These are phyloP conservation scores for Nesidiocoris tenuis DNA, from an alignment of 2,888 invertebrate species.

Conservation along the genomic window DNA sequence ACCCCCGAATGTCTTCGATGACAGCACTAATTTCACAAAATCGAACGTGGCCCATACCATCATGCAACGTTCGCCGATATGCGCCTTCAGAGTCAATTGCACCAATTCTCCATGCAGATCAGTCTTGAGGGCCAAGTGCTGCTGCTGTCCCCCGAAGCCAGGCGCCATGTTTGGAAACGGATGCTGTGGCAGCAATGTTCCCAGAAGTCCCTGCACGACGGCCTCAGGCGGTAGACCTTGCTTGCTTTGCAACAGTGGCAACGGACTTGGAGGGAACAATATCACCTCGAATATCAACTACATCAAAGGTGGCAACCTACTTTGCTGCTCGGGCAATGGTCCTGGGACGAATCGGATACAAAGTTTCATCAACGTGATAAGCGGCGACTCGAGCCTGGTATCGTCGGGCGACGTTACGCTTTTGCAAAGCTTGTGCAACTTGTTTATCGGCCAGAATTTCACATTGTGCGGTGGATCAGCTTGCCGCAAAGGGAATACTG, in stretches of 20 bases:
- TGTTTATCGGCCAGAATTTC: background rate
- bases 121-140: background rate
- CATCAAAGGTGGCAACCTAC: slow-evolving; percentile 9
- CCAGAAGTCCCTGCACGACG: background rate
- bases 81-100: background rate
- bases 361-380: background rate
- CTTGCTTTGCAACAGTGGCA: slow-evolving; percentile 11
- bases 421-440: slow-evolving; percentile 1
- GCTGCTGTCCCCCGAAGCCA: too few relatives aligned
- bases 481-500: too few relatives aligned
- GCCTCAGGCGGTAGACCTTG: background rate
- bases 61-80: background rate
- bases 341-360: background rate
- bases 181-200: background rate
- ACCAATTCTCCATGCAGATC: background rate
- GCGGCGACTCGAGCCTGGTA: background rate
- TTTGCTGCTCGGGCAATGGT: slow-evolving; percentile 7
- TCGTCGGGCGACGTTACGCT: background rate
- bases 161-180: too few relatives aligned
- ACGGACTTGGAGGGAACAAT: slow-evolving; percentile 13
- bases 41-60: background rate
- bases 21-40: too few relatives aligned
- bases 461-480: background rate
- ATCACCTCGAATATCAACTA: background rate
- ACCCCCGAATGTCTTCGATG: too few relatives aligned